Evolutionary conservation across 2,113 vertebrate species (phyloP).

Genomic region (Lagopus leucura): DNA sequence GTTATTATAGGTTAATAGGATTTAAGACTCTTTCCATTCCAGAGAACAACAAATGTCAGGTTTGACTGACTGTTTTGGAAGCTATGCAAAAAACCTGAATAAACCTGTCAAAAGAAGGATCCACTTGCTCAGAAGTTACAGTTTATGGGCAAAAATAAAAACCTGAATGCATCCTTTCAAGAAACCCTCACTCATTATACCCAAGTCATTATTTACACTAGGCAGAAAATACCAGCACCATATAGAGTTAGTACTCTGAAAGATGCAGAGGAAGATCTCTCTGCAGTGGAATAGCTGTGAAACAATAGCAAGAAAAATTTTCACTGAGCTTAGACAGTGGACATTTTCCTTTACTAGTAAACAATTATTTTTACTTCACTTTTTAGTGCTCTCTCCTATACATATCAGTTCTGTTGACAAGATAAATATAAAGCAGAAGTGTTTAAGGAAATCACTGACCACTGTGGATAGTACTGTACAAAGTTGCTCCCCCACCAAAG

Average conservation of each 20-base stretch:
- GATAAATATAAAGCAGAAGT: neutral
- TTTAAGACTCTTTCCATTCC: neutral
- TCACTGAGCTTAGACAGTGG: accelerated
- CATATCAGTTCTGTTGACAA: neutral
- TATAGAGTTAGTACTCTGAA: neutral
- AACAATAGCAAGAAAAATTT: neutral
- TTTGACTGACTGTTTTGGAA: neutral
- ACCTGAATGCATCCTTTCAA: neutral
- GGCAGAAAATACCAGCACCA: neutral
- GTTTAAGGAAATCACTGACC: neutral
- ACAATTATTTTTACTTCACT: neutral
- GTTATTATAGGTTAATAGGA: neutral
- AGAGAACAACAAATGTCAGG: neutral
- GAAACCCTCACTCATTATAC: neutral
- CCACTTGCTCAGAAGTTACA: neutral
- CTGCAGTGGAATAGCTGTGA: neutral
- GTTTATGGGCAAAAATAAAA: neutral
- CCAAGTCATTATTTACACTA: neutral
- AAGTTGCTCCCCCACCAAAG: neutral
- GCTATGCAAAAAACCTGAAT: neutral
- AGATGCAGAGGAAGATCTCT: neutral
- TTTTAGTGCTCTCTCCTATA: neutral
- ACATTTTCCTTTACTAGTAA: neutral
- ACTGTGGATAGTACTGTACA: neutral
- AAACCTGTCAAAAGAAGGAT: neutral